Evolutionary conservation across 1,140 invertebrate species (phyloP).

Genomic region (Littorina saxatilis): DNA sequence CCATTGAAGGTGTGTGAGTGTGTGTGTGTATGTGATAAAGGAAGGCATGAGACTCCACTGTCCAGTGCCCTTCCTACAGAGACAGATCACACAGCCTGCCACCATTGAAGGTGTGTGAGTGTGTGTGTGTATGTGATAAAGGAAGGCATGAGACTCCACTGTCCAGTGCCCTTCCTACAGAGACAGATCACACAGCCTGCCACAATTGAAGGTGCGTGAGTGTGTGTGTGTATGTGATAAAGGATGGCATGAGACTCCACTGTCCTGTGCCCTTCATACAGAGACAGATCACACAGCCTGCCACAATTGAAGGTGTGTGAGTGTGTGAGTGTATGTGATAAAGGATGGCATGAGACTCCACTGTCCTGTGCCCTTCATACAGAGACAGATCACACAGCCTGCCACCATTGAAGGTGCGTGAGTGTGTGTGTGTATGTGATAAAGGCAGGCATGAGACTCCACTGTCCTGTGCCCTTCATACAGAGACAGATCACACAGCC

Average conservation of each 20-base stretch:
- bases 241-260: constrained; percentile 73
- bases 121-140: too few species aligned
- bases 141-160: constrained; percentile 73
- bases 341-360: constrained; percentile 74
- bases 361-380: constrained; percentile 81
- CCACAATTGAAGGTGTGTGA: constrained; percentile 40
- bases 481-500: constrained; percentile 78
- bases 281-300: constrained; percentile 74
- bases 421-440: too few species aligned
- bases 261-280: constrained; percentile 82
- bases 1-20: constrained; percentile 43
- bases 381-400: constrained; percentile 76
- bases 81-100: constrained; percentile 73
- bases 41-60: constrained; percentile 73
- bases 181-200: constrained; percentile 75
- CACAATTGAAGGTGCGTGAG: constrained; percentile 40
- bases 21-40: too few species aligned
- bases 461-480: constrained; percentile 80
- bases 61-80: constrained; percentile 82
- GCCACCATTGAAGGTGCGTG: constrained; percentile 39
- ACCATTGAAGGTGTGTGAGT: constrained; percentile 42
- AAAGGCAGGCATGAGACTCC: constrained; percentile 73
- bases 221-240: too few species aligned
- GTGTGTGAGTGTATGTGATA: too few species aligned
- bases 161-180: constrained; percentile 82